Percentiles rank a stretch among this genome's conserved stretches.
Evolutionary conservation across 64 coral and sea anemone genomes (phyloP).

Genomic region (Dendrophyllia cribrosa): DNA sequence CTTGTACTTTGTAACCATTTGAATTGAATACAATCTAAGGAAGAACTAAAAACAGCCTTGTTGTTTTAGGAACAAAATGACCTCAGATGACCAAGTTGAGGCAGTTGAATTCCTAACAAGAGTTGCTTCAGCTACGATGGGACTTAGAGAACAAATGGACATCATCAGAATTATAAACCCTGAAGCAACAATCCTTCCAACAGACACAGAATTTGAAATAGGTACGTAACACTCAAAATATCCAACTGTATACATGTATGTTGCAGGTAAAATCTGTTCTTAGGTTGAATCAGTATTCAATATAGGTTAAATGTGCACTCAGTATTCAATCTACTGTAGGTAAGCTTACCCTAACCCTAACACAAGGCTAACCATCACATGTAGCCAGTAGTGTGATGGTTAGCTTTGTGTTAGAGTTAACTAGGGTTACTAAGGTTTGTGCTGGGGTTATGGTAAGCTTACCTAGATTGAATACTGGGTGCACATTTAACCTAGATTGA

Average conservation of each 20-base stretch:
- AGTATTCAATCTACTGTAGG: too few species aligned
- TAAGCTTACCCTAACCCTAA: too few species aligned
- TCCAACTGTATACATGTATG: neutral
- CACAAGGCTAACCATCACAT: too few species aligned
- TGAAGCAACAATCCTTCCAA: constrained; percentile 81
- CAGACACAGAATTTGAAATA: constrained; percentile 99
- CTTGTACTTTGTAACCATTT: too few species aligned
- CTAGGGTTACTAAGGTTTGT: too few species aligned
- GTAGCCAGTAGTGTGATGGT: too few species aligned
- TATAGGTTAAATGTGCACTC: too few species aligned
- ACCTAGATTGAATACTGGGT: too few species aligned
- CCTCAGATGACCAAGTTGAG: constrained; percentile 80
- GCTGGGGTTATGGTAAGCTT: too few species aligned
- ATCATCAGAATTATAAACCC: constrained; percentile 98
- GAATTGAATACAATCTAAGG: neutral
- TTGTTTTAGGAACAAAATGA: constrained; percentile 89
- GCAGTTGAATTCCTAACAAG: constrained; percentile 89
- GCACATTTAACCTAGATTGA: too few species aligned
- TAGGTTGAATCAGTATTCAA: too few species aligned
- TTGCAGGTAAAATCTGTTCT: neutral
- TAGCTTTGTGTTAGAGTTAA: too few species aligned
- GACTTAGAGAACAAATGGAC: constrained; percentile 92
- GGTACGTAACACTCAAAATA: constrained; percentile 43
- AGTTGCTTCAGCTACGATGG: constrained; percentile 91
- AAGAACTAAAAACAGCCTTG: neutral